These are phyloP conservation scores for Otocyon megalotis DNA, from an alignment of 2,113 vertebrate species.

Conservation along the genomic window DNA sequence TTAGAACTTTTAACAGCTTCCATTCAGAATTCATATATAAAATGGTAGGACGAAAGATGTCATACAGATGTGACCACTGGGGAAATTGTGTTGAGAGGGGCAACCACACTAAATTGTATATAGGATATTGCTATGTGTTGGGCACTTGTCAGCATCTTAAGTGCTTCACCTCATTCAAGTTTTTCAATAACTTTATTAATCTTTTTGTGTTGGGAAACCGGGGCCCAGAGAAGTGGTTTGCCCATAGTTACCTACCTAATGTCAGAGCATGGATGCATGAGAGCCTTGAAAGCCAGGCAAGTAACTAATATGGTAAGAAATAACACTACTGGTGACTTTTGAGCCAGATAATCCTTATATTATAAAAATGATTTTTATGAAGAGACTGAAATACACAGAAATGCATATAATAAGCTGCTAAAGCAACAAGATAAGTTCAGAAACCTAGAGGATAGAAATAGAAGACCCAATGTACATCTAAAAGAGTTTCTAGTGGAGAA, in stretches of 20 bases:
- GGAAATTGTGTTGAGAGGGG: neutral
- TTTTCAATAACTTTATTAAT: neutral
- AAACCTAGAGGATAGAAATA: neutral
- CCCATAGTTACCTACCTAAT: neutral
- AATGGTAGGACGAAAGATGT: neutral
- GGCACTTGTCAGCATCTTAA: neutral
- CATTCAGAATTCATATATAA: slow-evolving; percentile 41
- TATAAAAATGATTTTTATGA: slow-evolving; percentile 37
- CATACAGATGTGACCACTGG: neutral
- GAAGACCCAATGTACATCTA: neutral
- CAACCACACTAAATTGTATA: neutral
- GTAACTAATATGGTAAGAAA: neutral
- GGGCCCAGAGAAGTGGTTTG: neutral
- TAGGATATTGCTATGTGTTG: neutral
- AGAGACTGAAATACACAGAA: slow-evolving; percentile 26
- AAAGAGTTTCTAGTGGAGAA: neutral
- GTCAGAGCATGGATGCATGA: neutral
- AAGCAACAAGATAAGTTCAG: neutral
- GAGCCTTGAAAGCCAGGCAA: slow-evolving; percentile 20
- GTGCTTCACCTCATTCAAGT: neutral
- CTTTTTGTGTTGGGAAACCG: neutral
- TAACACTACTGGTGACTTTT: neutral
- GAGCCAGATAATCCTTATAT: neutral
- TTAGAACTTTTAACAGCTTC: neutral
- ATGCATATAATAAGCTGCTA: neutral